These are phyloP conservation scores for Acrobeloides nanus DNA, from an alignment of 2,888 invertebrate species.

Conservation along the genomic window DNA sequence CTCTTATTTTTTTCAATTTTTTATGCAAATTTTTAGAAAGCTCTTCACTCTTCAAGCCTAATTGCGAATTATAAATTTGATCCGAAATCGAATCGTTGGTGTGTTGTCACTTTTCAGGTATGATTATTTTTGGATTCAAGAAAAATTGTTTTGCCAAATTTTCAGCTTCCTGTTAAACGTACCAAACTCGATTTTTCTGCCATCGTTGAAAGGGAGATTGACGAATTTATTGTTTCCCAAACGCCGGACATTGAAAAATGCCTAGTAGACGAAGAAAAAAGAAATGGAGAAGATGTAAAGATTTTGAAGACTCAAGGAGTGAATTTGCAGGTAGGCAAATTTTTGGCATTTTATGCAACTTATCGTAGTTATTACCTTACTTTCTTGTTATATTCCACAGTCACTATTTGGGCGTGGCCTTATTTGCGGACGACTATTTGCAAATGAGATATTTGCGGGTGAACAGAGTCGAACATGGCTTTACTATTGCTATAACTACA, in stretches of 20 bases:
- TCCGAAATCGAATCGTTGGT: conserved; percentile 71
- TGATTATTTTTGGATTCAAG: conserved; percentile 4
- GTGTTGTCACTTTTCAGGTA: conserved; percentile 67
- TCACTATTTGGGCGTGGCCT: too few relatives aligned
- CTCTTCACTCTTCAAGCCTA: conserved; percentile 55
- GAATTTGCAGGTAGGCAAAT: conserved; percentile 66
- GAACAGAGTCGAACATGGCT: too few relatives aligned
- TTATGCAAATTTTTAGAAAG: conserved; percentile 46
- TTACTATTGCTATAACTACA: too few relatives aligned
- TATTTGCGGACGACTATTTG: too few relatives aligned
- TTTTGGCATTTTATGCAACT: too few relatives aligned
- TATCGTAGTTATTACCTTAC: too few relatives aligned
- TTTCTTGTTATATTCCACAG: too few relatives aligned
- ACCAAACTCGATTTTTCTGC: conserved; percentile 71
- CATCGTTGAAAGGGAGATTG: conserved; percentile 67
- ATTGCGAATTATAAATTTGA: conserved; percentile 71
- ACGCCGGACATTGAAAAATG: conserved; percentile 74
- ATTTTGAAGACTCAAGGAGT: conserved; percentile 88
- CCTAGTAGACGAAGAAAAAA: conserved; percentile 64
- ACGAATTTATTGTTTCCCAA: conserved; percentile 61
- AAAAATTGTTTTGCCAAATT: not conserved
- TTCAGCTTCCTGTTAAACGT: too few relatives aligned
- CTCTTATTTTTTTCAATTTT: conserved; percentile 3
- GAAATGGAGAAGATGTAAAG: conserved; percentile 48
- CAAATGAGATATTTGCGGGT: too few relatives aligned